These are phyloP conservation scores for Muricea muricata DNA, from an alignment of 92 coral and sea anemone species.

Conservation along the genomic window DNA sequence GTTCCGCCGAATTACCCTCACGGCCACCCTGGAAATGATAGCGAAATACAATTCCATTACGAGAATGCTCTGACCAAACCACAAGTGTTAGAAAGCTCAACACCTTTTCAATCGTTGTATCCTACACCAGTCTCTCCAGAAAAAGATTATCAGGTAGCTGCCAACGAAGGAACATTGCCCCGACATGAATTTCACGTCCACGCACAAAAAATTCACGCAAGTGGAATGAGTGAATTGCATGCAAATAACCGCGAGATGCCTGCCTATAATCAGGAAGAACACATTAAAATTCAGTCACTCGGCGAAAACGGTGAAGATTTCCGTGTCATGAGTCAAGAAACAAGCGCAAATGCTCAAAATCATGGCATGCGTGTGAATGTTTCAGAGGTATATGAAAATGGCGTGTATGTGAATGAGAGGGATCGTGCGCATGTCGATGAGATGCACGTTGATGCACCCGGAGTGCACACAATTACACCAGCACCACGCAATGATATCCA, in stretches of 20 bases:
- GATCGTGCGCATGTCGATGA: not conserved
- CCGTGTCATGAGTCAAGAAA: not conserved
- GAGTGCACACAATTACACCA: not conserved
- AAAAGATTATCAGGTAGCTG: not conserved
- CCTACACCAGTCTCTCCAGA: not conserved
- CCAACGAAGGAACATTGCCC: not conserved
- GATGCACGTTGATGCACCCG: not conserved
- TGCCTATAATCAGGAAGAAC: not conserved
- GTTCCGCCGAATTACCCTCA: not conserved
- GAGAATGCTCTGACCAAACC: not conserved
- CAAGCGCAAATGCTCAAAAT: not conserved
- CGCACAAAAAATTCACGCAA: not conserved
- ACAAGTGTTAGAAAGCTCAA: not conserved
- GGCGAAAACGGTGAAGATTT: conserved; percentile 1
- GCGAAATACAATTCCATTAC: not conserved
- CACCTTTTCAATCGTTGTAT: not conserved
- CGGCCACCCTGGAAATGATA: not conserved
- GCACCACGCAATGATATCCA: not conserved
- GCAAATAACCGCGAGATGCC: not conserved
- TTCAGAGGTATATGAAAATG: not conserved
- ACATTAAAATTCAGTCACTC: not conserved
- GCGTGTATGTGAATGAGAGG: not conserved
- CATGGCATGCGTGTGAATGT: not conserved
- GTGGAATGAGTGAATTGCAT: not conserved
- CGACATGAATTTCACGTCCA: not conserved